A percentile compares a stretch with the other conserved stretches of the same genome.
These are phyloP conservation scores for Morinoia aosen DNA, from an alignment of 2,888 invertebrate genomes.

Conservation along the genomic window DNA sequence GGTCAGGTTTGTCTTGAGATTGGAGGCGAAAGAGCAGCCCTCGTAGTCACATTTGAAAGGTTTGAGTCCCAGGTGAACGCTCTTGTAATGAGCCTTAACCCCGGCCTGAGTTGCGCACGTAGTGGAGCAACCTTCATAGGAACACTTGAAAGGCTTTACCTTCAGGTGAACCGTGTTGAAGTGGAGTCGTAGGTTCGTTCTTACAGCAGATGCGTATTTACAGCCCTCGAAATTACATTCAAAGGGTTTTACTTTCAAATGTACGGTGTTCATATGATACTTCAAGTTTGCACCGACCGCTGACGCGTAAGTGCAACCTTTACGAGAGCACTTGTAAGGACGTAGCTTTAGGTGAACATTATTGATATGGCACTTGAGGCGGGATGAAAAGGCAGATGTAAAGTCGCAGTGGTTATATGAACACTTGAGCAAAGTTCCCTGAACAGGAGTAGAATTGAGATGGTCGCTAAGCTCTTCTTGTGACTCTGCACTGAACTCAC, in stretches of 20 bases:
- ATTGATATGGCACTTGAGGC: constrained; percentile 48
- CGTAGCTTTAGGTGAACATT: constrained; percentile 13
- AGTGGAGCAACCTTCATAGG: constrained; percentile 13
- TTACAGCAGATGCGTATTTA: constrained; percentile 33
- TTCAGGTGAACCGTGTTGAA: constrained; percentile 24
- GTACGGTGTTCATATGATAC: constrained; percentile 44
- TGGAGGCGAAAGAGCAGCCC: constrained; percentile 36
- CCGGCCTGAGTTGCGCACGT: not conserved
- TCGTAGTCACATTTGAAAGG: constrained; percentile 36
- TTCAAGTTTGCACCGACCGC: constrained; percentile 36
- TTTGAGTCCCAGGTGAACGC: constrained; percentile 22
- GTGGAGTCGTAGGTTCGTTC: constrained; percentile 5
- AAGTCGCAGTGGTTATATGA: constrained; percentile 35
- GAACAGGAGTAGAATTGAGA: constrained; percentile 18
- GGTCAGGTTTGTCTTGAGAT: constrained; percentile 14
- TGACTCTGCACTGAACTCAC: constrained; percentile 28
- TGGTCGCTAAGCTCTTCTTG: constrained; percentile 36
- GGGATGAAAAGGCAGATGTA: constrained; percentile 7
- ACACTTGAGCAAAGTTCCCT: constrained; percentile 23
- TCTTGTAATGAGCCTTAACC: constrained; percentile 29
- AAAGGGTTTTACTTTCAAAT: constrained; percentile 31
- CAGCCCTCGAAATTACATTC: constrained; percentile 32
- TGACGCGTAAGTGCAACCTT: constrained; percentile 1
- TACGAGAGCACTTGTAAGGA: constrained; percentile 18
- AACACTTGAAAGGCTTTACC: constrained; percentile 43